Conservation (phyloP, 2,797 vertebrate species). For the Knipowitschia caucasica region DNA sequence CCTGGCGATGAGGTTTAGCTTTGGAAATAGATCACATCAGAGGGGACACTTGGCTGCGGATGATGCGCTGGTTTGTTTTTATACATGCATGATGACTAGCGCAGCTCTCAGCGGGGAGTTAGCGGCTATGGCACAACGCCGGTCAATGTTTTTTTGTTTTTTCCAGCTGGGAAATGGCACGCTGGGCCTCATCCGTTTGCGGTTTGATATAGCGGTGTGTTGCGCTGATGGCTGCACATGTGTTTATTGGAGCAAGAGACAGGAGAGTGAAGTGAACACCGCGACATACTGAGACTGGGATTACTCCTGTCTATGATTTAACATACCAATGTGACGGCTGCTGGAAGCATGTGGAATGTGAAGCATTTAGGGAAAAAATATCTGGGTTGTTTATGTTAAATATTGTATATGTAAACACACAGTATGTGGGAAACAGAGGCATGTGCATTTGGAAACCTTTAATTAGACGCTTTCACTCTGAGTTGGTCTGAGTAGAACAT, state of each 20-base stretch:
- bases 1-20: slow-evolving; percentile 55
- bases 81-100: slow-evolving; percentile 66
- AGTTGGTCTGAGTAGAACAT: too few species aligned
- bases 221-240: slow-evolving; percentile 25
- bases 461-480: too few species aligned
- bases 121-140: slow-evolving; percentile 46
- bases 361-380: not conserved
- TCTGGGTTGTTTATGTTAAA: not conserved
- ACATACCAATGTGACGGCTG: not conserved
- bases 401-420: not conserved
- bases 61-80: slow-evolving; percentile 61
- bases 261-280: slow-evolving; percentile 28
- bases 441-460: not conserved
- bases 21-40: slow-evolving; percentile 75
- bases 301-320: slow-evolving; percentile 9
- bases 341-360: not conserved
- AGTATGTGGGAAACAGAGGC: not conserved
- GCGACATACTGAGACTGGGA: slow-evolving; percentile 23
- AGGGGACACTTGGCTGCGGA: slow-evolving; percentile 63
- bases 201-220: slow-evolving; percentile 47
- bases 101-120: slow-evolving; percentile 52
- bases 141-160: slow-evolving; percentile 28
- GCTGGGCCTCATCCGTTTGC: slow-evolving; percentile 50
- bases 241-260: slow-evolving; percentile 45
- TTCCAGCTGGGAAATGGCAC: slow-evolving; percentile 41